Evolutionary conservation across 2,888 invertebrate genomes (phyloP).

Genomic region (Anoncus sp.): DNA sequence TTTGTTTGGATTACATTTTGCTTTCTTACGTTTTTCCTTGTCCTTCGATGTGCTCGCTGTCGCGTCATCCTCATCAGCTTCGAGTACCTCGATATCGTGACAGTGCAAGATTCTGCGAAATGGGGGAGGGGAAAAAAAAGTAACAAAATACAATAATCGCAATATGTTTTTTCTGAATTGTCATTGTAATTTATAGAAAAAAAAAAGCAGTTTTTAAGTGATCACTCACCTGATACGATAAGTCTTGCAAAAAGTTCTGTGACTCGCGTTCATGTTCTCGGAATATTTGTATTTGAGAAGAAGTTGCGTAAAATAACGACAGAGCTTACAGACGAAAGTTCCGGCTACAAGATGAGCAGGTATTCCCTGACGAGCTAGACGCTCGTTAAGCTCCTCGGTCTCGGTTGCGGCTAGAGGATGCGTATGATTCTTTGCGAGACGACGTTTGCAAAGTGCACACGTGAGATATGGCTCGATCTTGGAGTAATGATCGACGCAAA

Average conservation of each 20-base stretch:
- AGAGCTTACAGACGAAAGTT: conserved; percentile 92
- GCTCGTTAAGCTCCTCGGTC: conserved; percentile 84
- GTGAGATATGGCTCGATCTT: conserved; percentile 89
- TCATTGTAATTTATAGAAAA: no score
- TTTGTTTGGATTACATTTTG: conserved; percentile 60
- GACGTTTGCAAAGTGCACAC: conserved; percentile 91
- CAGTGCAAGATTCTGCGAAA: conserved; percentile 88
- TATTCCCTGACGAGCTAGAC: conserved; percentile 86
- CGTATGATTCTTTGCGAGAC: conserved; percentile 90
- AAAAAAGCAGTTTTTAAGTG: no score
- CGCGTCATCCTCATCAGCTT: conserved; percentile 85
- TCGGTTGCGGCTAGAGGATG: conserved; percentile 88
- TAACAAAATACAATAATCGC: no score
- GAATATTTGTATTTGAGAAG: conserved; percentile 86
- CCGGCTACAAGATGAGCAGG: conserved; percentile 88
- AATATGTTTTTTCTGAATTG: no score
- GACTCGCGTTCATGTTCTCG: conserved; percentile 83
- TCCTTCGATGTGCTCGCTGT: conserved; percentile 72
- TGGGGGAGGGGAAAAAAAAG: conserved; percentile 1
- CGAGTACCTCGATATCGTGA: conserved; percentile 88
- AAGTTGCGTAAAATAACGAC: conserved; percentile 91
- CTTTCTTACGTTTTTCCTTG: conserved; percentile 64
- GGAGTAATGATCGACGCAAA: conserved; percentile 88
- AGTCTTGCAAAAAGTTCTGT: conserved; percentile 85
- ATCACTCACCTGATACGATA: conserved; percentile 86